phyloP scores from a whole-genome alignment of 2,113 vertebrate species.

The Sinocyclocheilus grahami region DNA sequence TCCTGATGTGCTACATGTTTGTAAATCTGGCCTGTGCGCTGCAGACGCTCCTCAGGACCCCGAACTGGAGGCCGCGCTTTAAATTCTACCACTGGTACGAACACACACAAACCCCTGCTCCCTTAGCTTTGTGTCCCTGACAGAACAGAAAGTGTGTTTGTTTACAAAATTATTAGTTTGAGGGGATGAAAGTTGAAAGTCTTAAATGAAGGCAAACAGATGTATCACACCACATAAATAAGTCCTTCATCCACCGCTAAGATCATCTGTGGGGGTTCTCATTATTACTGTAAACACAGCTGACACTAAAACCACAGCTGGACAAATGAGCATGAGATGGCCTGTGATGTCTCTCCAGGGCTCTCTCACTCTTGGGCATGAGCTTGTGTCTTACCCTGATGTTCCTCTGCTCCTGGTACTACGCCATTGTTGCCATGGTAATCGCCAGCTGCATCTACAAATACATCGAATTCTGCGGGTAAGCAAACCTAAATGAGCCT shows the following conservation, averaged over 20 bases:
- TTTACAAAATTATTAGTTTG: neutral
- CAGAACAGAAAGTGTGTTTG: neutral
- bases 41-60: slow-evolving; percentile 93
- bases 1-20: slow-evolving; percentile 99
- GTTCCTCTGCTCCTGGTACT: slow-evolving; percentile 99
- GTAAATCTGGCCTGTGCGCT: slow-evolving; percentile 96
- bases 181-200: neutral
- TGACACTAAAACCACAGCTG: neutral
- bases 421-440: slow-evolving; percentile 93
- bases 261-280: neutral
- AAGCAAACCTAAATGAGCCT: slow-evolving; percentile 63
- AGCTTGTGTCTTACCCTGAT: slow-evolving; percentile 95
- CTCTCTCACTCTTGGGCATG: slow-evolving; percentile 97
- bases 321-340: neutral
- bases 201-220: neutral
- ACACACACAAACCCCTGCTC: neutral
- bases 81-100: slow-evolving; percentile 96
- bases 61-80: slow-evolving; percentile 97
- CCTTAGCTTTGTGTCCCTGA: neutral
- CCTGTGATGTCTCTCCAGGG: slow-evolving; percentile 74
- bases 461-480: slow-evolving; percentile 98
- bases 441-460: slow-evolving; percentile 99
- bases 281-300: neutral
- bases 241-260: neutral
- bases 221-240: neutral